Base-by-base conservation (phyloP, 2,888 invertebrate genomes). In the Lypha dubia region DNA sequence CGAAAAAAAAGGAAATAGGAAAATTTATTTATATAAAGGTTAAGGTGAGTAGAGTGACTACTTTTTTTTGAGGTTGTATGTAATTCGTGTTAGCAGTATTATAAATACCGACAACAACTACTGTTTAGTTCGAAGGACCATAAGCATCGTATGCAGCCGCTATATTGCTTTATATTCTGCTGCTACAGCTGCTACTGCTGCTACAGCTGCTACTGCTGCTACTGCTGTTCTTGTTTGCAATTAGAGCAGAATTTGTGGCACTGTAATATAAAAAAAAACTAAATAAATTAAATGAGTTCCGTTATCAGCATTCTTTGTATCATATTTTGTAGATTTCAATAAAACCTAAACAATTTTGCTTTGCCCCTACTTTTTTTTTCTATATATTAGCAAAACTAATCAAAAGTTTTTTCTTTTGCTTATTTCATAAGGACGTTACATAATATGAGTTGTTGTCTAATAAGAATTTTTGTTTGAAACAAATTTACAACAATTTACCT, bases 351-450 rank as follows among this genome's bases (percentile, higher is more conserved):
- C 11, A 20, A 20, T n/a, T 24, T 41, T 62, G 13, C 3, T n/a
- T 7, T 9, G 0, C n/a, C 8, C 5, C n/a, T 4, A n/a, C n/a
- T 28, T 24, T 24, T 1, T 15, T 71, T 58, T 13, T 15, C 32
- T 22, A 22, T 32, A 46, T 56, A 44, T 15, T 13, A 75, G 41
- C 44, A 75, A 46, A 75, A 65, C 75, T 53, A 75, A 75, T 75
- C 75, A 75, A 44, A 67, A 75, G 53, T 41, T 65, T 32, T 32
- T 65, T 35, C 17, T 65, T 32, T 32, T 65, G 22, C 17, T 67
- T 67, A 67, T 76, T 38, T 11, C 51, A 67, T 67, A 32, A 63
- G 17, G n/a, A 56, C 22, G 20, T 22, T 35, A 9, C 35, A 35
- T 11, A 28, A 15, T 63, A 41, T 22, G 28, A 76, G 56, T 35